These are phyloP conservation scores for Drosophila formosana DNA, from an alignment of 2,888 invertebrate genomes.

Conservation along the genomic window DNA sequence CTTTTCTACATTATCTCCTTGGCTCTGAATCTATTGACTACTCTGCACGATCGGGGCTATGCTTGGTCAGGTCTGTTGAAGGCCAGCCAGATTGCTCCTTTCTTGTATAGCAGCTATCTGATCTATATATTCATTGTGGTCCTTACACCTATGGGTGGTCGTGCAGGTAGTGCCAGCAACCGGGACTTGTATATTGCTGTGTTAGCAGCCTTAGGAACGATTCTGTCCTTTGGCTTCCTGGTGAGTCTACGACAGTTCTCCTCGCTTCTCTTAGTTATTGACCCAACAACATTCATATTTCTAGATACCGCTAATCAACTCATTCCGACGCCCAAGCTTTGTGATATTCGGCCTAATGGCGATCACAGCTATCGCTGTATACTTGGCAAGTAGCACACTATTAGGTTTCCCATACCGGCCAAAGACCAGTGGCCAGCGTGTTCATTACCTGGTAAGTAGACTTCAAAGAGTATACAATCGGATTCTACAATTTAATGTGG, in stretches of 20 bases:
- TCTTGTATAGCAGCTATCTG: conserved; percentile 85
- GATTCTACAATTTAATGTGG: not conserved
- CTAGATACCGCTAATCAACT: conserved; percentile 56
- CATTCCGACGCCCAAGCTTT: conserved; percentile 53
- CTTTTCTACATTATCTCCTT: conserved; percentile 76
- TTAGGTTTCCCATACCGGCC: conserved; percentile 87
- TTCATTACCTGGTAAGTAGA: conserved; percentile 85
- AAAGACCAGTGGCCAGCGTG: conserved; percentile 85
- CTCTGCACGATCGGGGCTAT: conserved; percentile 73
- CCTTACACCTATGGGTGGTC: conserved; percentile 87
- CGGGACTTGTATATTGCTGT: conserved; percentile 87
- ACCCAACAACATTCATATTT: not conserved
- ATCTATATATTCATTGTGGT: conserved; percentile 85
- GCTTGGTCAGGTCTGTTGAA: conserved; percentile 78
- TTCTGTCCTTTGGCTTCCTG: conserved; percentile 81
- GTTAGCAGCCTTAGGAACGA: conserved; percentile 79
- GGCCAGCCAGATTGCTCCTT: conserved; percentile 84
- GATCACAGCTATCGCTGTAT: conserved; percentile 26
- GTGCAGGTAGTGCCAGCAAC: conserved; percentile 83
- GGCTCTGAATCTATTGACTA: conserved; percentile 74
- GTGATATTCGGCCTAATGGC: conserved; percentile 33
- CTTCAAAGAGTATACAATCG: not conserved
- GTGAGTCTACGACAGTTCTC: conserved; percentile 56
- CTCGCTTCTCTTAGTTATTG: not conserved
- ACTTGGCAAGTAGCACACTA: conserved; percentile 83